Conservation (phyloP, 2,888 invertebrate species). For the Spialia ferax region DNA sequence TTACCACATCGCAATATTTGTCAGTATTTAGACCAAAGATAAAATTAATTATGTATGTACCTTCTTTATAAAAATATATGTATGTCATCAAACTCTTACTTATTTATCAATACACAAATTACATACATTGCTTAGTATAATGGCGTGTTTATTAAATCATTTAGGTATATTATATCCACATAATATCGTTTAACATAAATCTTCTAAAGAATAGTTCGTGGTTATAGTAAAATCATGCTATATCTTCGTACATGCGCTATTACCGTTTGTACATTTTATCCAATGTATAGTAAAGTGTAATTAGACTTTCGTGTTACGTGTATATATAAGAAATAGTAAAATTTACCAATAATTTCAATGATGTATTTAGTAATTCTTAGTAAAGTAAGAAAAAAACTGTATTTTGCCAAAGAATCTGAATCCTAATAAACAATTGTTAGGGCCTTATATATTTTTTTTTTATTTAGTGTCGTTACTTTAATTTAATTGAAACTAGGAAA, state of each 20-base stretch:
- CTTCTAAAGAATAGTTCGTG: background rate
- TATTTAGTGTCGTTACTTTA: background rate
- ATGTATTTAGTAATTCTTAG: background rate
- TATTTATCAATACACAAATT: background rate
- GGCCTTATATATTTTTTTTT: conserved; percentile 22
- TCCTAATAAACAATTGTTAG: conserved; percentile 22
- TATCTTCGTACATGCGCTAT: background rate
- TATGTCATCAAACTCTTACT: conserved; percentile 20
- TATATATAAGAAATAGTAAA: conserved; percentile 4
- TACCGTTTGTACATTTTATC: background rate
- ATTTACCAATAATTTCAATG: background rate
- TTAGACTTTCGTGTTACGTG: background rate
- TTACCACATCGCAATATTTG: conserved; percentile 11
- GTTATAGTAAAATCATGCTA: background rate
- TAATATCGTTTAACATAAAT: background rate
- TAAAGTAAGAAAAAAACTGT: conserved; percentile 25
- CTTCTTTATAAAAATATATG: conserved; percentile 40
- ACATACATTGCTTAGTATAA: no score
- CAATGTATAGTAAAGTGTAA: background rate
- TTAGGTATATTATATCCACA: background rate
- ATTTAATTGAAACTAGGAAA: background rate
- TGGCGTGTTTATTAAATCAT: no score
- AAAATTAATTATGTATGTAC: conserved; percentile 42
- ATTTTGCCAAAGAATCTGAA: conserved; percentile 37
- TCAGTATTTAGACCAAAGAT: conserved; percentile 46